Conservation (phyloP, 2,113 vertebrate species). For the Cyprinus carpio region DNA sequence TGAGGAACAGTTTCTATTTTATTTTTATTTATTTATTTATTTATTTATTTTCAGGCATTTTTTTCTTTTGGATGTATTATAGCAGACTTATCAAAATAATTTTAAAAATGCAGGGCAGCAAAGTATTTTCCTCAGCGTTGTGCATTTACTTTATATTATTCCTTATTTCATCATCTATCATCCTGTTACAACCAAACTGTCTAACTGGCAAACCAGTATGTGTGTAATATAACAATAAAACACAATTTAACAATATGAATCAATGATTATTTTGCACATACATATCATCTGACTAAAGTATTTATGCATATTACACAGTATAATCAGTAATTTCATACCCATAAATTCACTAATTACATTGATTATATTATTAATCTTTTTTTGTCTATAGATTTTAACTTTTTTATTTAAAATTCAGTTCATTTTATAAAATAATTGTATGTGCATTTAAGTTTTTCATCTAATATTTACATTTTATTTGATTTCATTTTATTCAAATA, state of each 20-base stretch:
- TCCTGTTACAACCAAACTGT: not conserved
- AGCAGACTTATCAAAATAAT: not conserved
- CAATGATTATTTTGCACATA: not conserved
- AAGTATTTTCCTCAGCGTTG: not conserved
- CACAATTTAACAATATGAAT: not conserved
- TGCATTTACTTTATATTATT: too few species aligned
- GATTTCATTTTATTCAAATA: not conserved
- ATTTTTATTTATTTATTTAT: too few species aligned
- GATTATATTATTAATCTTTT: not conserved
- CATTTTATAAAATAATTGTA: not conserved
- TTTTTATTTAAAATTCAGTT: not conserved
- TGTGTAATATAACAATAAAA: not conserved
- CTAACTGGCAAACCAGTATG: slow-evolving; percentile 13
- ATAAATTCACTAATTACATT: not conserved
- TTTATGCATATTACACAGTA: not conserved
- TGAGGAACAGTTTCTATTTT: not conserved
- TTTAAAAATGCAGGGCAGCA: not conserved
- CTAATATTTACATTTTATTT: not conserved
- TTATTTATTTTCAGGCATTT: too few species aligned
- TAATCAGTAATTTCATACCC: not conserved
- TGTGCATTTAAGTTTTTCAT: not conserved
- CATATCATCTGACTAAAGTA: not conserved
- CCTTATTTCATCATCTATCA: slow-evolving; percentile 20
- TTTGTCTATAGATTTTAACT: not conserved
- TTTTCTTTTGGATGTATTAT: not conserved